A percentile compares a stretch with the other conserved stretches of the same genome.
Conservation (phyloP, 2,113 vertebrate genomes). For the Dicentrarchus labrax region DNA sequence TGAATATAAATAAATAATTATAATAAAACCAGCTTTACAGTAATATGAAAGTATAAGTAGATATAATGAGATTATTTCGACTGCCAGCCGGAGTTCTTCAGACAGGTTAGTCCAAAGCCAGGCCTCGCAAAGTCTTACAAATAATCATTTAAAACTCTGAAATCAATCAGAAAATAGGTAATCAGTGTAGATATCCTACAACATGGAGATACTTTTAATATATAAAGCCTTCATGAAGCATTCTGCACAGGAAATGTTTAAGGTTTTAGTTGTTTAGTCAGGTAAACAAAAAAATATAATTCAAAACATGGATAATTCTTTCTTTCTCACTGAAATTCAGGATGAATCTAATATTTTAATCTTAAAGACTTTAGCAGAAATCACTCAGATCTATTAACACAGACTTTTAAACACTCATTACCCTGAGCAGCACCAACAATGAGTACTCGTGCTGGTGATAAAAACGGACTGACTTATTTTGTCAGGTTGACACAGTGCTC, state of each 20-base stretch:
- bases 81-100: not conserved
- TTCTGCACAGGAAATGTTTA: not conserved
- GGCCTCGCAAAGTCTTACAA: not conserved
- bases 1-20: conserved; percentile 6
- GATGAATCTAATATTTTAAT: not conserved
- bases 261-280: too few relatives aligned
- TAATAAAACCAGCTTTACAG: too few relatives aligned
- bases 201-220: not conserved
- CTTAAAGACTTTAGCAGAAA: not conserved
- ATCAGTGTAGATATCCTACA: not conserved
- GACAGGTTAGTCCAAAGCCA: too few relatives aligned
- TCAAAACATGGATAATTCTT: too few relatives aligned
- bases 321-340: not conserved
- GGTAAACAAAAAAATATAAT: too few relatives aligned
- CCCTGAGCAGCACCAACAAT: not conserved
- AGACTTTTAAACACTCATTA: too few relatives aligned
- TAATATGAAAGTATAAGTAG: not conserved
- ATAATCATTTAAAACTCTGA: too few relatives aligned
- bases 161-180: too few relatives aligned
- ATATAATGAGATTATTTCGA: not conserved
- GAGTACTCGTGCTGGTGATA: not conserved
- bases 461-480: not conserved
- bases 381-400: not conserved
- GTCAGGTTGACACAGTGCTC: not conserved
- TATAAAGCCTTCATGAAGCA: not conserved